Evolutionary conservation across 2,797 vertebrate genomes (phyloP).

Genomic region (Sebastes steindachneri): DNA sequence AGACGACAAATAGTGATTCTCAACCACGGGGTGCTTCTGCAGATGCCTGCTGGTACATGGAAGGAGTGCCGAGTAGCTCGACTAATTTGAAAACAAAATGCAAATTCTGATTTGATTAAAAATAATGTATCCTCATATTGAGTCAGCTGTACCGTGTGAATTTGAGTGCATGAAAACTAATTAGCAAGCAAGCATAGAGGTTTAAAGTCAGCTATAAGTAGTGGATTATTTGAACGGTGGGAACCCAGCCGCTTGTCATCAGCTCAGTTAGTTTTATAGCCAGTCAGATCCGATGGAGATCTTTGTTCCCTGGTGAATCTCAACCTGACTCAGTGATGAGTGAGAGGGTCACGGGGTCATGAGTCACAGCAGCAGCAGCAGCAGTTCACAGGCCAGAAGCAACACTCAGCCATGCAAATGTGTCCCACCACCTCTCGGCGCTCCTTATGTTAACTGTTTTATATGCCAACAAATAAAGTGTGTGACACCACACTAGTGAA

Average conservation of each 20-base stretch:
- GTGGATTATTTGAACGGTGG: neutral
- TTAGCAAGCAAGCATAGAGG: neutral
- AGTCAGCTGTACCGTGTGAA: neutral
- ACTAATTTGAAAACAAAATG: neutral
- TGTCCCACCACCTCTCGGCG: neutral
- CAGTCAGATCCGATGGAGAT: neutral
- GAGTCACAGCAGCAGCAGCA: conserved; percentile 15
- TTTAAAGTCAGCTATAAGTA: neutral
- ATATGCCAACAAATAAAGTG: neutral
- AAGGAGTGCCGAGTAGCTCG: neutral
- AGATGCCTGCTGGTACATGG: neutral
- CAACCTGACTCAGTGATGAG: conserved; percentile 9
- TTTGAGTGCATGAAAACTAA: neutral
- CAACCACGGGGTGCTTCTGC: neutral
- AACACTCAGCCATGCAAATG: neutral
- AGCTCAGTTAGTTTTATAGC: neutral
- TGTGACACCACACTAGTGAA: neutral
- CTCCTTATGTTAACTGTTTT: neutral
- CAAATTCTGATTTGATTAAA: neutral
- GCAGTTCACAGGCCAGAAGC: conserved; percentile 1
- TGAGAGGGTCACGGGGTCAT: neutral
- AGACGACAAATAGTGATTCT: neutral
- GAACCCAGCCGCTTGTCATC: neutral
- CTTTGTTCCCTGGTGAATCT: neutral
- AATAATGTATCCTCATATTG: neutral